Evolutionary conservation across 2,113 vertebrate genomes (phyloP), one percentile per base, ranked within the genome.

Genomic region (Chaetura pelagica): DNA sequence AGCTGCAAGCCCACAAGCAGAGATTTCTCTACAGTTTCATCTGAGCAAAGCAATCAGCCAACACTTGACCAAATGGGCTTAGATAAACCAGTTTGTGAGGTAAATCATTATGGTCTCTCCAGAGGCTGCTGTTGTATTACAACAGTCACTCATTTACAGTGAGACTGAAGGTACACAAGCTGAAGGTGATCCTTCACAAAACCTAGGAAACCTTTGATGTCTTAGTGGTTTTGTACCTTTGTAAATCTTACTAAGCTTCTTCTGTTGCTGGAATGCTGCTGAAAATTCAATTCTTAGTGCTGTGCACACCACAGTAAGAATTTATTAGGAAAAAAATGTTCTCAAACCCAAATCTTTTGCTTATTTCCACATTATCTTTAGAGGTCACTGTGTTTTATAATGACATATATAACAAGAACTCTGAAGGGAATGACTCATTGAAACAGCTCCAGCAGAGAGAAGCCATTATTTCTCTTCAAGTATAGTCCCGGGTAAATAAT

Each of bases 291-390:
- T 57, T 68, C 55, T 73, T 74, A 84, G 64, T 89, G 51, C 54
- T 61, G 48, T 49, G 27, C 27, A 38, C 61, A 24, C 14, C 34
- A 80, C 54, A 74, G 34, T 48, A 77, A 49, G 17, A 62, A 66
- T 63, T 78, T 88, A 62, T 62, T 51, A 48, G 40, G 49, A 61
- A 78, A 71, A 88, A 17, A 67, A 63, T 52, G 26, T 81, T 92
- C 72, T 87, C 51, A 89, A 61, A 32, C 22, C 11, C 21, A 73
- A 77, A 81, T 81, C 26, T 89, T 94, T 92, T 74, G 26, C 69
- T 84, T 78, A 81, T 91, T 92, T 82, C 40, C 35, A 62, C 54
- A 61, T 87, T 79, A 89, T 72, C 62, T 91, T 75, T 94, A 89
- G 69, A 84, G 29, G 62, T 10, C 49, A 75, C 23, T 49, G 77